Evolutionary conservation across 2,888 invertebrate species (phyloP).

Genomic region (Torymus tubicola): DNA sequence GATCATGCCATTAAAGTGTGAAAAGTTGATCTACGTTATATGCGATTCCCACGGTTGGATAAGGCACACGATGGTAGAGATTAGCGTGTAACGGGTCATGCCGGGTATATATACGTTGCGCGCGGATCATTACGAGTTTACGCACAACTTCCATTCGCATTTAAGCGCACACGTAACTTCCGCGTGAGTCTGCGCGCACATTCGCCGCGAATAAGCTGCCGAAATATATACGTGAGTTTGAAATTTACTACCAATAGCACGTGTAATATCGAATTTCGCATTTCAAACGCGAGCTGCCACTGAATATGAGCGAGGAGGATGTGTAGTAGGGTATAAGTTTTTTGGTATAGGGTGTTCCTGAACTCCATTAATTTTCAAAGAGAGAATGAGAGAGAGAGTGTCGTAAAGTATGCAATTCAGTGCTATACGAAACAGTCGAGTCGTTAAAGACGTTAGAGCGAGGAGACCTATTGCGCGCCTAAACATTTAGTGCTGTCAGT

Average conservation of each 20-base stretch:
- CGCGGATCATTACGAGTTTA: conserved; percentile 44
- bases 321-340: background rate
- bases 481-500: too few relatives aligned
- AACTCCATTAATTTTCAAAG: conserved; percentile 6
- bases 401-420: conserved; percentile 20
- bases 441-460: conserved; percentile 3
- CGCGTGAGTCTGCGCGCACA: conserved; percentile 6
- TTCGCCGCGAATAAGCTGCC: background rate
- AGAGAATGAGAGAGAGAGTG: background rate
- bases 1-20: background rate
- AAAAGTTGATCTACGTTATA: conserved; percentile 23
- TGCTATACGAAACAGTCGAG: conserved; percentile 9
- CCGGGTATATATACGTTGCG: background rate
- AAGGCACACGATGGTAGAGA: conserved; percentile 23
- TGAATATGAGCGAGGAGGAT: background rate
- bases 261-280: conserved; percentile 7
- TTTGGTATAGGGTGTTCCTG: background rate
- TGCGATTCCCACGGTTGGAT: conserved; percentile 4
- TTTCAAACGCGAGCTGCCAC: background rate
- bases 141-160: conserved; percentile 46
- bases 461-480: background rate
- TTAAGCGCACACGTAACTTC: conserved; percentile 36
- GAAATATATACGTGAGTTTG: background rate
- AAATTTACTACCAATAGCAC: background rate
- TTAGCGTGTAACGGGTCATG: conserved; percentile 30